Conservation (phyloP, 2,888 invertebrate species). For the Electrophaes corylata region DNA sequence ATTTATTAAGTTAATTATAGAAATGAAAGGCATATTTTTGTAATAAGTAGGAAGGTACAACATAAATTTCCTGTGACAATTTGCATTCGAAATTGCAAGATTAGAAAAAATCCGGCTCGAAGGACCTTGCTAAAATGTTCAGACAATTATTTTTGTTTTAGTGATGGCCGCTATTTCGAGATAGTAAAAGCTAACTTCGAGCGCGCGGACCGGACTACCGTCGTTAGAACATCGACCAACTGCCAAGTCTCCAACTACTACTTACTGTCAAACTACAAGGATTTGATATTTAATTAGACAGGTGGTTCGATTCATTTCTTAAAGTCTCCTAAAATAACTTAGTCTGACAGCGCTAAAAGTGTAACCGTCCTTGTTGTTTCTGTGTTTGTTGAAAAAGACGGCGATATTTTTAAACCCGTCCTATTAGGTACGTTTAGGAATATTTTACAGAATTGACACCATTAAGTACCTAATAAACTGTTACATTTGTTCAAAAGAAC, state of each 20-base stretch:
- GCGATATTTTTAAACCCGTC: too few species aligned
- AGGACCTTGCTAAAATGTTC: not conserved
- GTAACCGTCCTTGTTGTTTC: too few species aligned
- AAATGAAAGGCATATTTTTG: not conserved
- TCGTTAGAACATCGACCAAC: constrained; percentile 98
- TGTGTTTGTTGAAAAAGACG: too few species aligned
- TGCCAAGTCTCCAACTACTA: constrained; percentile 97
- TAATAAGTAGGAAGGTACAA: not conserved
- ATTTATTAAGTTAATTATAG: not conserved
- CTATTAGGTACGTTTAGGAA: too few species aligned
- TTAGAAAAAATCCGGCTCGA: not conserved
- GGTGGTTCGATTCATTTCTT: too few species aligned
- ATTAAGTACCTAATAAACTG: not conserved
- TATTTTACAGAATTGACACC: too few species aligned
- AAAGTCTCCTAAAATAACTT: too few species aligned
- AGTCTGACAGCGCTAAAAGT: too few species aligned
- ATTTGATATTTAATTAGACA: constrained; percentile 95
- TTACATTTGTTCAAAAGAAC: constrained; percentile 7
- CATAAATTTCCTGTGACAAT: not conserved
- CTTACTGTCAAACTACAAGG: constrained; percentile 95
- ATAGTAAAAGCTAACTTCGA: constrained; percentile 99
- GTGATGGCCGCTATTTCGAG: constrained; percentile 99
- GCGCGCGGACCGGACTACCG: constrained; percentile 97
- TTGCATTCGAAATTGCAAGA: not conserved
- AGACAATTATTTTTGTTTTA: constrained; percentile 59